Evolutionary conservation across 2,888 invertebrate genomes (phyloP).

Genomic region (Agonum fuliginosum): DNA sequence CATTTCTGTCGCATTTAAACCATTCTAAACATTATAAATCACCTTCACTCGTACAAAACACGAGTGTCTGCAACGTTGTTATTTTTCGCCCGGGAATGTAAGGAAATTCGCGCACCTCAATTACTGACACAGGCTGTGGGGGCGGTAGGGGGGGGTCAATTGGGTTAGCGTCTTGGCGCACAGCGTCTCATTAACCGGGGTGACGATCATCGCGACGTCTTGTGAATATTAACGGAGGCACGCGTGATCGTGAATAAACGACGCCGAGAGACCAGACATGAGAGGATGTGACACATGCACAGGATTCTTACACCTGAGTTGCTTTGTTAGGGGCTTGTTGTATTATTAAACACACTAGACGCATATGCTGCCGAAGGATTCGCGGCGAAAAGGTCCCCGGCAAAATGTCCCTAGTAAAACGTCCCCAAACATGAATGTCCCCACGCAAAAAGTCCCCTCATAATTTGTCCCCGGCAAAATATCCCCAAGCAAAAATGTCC

Average conservation of each 20-base stretch:
- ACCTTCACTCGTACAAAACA: too few relatives aligned
- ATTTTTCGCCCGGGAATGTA: background rate
- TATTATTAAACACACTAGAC: background rate
- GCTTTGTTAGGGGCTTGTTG: too few relatives aligned
- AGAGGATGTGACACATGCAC: background rate
- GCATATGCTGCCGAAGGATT: too few relatives aligned
- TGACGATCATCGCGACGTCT: slow-evolving; percentile 31
- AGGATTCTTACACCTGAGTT: too few relatives aligned
- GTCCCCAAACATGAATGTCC: too few relatives aligned
- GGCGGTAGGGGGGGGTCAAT: background rate
- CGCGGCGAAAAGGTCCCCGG: too few relatives aligned
- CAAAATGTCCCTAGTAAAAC: too few relatives aligned
- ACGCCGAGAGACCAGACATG: background rate
- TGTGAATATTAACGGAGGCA: slow-evolving; percentile 21
- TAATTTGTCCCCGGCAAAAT: too few relatives aligned
- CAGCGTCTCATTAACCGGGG: slow-evolving; percentile 21
- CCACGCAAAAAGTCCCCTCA: too few relatives aligned
- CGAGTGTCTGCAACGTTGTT: slow-evolving; percentile 1
- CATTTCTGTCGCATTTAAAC: too few relatives aligned
- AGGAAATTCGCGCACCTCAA: slow-evolving; percentile 23
- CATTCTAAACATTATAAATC: too few relatives aligned
- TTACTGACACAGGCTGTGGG: background rate
- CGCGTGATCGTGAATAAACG: slow-evolving; percentile 22
- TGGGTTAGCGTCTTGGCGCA: slow-evolving; percentile 23
- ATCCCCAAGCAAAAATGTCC: too few relatives aligned